A percentile compares a stretch with the other conserved stretches of the same genome.
Conservation (phyloP, 2,888 invertebrate species). For the Patella ulyssiponensis region DNA sequence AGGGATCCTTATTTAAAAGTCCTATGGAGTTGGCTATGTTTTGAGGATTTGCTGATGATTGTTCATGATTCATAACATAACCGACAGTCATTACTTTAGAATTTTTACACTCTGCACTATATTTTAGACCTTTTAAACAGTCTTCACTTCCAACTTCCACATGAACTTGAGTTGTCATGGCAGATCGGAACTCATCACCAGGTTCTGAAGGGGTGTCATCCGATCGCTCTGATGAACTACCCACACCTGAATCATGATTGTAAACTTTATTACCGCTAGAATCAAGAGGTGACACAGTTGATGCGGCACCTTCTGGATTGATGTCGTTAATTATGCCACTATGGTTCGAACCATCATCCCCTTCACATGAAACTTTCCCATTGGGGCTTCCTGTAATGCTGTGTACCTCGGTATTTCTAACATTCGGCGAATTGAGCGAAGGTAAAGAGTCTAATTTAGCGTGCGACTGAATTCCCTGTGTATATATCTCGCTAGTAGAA, state of each 20-base stretch:
- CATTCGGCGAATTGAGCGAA: slow-evolving; percentile 39
- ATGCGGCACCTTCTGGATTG: slow-evolving; percentile 40
- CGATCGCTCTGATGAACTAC: slow-evolving; percentile 64
- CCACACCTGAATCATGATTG: slow-evolving; percentile 66
- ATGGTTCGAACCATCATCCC: slow-evolving; percentile 61
- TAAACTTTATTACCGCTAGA: slow-evolving; percentile 49
- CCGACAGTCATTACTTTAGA: slow-evolving; percentile 55
- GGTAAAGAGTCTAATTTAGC: slow-evolving; percentile 24
- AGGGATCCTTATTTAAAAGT: neutral
- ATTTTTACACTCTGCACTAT: slow-evolving; percentile 15
- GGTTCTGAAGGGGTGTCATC: slow-evolving; percentile 64
- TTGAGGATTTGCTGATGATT: slow-evolving; percentile 3
- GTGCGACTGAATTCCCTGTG: slow-evolving; percentile 13
- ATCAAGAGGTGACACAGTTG: slow-evolving; percentile 48
- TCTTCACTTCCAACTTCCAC: neutral
- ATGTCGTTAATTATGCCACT: slow-evolving; percentile 51
- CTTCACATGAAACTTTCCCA: slow-evolving; percentile 44
- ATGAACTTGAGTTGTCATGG: slow-evolving; percentile 4
- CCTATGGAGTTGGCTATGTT: neutral
- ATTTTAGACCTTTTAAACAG: neutral
- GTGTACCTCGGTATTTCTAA: slow-evolving; percentile 32
- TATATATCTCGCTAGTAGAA: neutral
- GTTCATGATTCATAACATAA: slow-evolving; percentile 44
- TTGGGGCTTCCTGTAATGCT: slow-evolving; percentile 25
- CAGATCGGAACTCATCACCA: slow-evolving; percentile 57